These are phyloP conservation scores for Enteromius thamalakanensis DNA, from an alignment of 2,797 vertebrate genomes.

Conservation along the genomic window DNA sequence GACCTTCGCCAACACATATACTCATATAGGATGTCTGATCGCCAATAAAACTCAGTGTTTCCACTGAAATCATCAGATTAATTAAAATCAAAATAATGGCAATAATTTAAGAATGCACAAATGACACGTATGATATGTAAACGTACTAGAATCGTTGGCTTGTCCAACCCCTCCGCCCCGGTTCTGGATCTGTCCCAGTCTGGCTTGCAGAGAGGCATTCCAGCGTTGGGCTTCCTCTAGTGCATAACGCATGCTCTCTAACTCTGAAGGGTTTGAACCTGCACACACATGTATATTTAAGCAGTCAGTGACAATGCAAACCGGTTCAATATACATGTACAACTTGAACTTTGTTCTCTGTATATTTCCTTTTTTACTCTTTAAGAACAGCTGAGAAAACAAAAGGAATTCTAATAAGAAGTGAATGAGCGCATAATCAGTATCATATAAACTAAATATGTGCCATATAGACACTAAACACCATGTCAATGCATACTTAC, in stretches of 20 bases:
- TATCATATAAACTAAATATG: neutral
- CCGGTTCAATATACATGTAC: conserved; percentile 33
- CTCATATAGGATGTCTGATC: conserved; percentile 98
- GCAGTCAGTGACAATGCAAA: neutral
- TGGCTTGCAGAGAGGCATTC: conserved; percentile 81
- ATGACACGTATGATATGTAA: neutral
- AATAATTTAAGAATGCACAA: neutral
- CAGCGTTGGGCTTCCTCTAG: conserved; percentile 83
- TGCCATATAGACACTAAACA: neutral
- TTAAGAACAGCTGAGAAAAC: neutral
- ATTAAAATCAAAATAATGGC: neutral
- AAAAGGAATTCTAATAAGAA: neutral
- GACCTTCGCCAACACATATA: conserved; percentile 86
- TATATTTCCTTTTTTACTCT: neutral
- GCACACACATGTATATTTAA: conserved; percentile 33
- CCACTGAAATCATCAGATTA: conserved; percentile 72
- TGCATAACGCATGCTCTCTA: conserved; percentile 78
- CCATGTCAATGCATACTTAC: neutral
- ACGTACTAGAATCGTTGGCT: conserved; percentile 73
- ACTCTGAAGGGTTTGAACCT: conserved; percentile 64
- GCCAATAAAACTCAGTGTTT: conserved; percentile 86
- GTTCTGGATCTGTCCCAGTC: conserved; percentile 80
- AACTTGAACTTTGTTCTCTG: neutral
- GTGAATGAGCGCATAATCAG: neutral
- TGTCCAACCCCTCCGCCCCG: conserved; percentile 81